Conservation (phyloP, 2,797 vertebrate genomes). For the Carcharodon carcharias region DNA sequence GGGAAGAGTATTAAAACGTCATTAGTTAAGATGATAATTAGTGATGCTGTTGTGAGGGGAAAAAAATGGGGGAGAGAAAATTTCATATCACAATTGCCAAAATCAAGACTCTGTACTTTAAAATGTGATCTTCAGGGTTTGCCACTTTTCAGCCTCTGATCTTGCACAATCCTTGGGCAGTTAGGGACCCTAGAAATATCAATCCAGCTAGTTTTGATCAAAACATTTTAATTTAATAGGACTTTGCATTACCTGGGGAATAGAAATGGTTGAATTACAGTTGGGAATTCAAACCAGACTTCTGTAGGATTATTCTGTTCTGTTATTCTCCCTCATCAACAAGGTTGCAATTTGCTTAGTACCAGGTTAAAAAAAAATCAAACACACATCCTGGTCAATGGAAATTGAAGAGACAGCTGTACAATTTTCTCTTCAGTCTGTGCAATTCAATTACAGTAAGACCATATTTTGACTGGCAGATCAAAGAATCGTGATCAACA, state of each 20-base stretch:
- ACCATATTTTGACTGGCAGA: background rate
- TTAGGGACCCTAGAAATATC: background rate
- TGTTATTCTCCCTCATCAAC: background rate
- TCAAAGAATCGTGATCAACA: background rate
- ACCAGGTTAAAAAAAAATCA: background rate
- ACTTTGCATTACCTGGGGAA: background rate
- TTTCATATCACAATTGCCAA: background rate
- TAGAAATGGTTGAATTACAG: background rate
- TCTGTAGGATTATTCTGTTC: background rate
- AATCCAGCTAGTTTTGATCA: background rate
- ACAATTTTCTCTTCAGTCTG: background rate
- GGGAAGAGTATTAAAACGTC: background rate
- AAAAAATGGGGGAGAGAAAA: background rate
- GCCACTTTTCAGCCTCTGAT: background rate
- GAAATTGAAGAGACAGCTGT: background rate
- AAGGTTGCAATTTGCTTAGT: background rate
- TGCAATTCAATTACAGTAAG: background rate
- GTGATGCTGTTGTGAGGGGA: background rate
- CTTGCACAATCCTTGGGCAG: background rate
- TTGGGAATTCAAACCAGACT: background rate
- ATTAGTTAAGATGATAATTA: background rate
- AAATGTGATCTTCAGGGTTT: no score
- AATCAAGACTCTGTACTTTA: background rate
- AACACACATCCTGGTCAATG: background rate
- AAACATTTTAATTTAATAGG: background rate